A percentile compares a stretch with the other conserved stretches of the same genome.
phyloP scores from a whole-genome alignment of 2,113 vertebrate genomes.

The Oceanites oceanicus region DNA sequence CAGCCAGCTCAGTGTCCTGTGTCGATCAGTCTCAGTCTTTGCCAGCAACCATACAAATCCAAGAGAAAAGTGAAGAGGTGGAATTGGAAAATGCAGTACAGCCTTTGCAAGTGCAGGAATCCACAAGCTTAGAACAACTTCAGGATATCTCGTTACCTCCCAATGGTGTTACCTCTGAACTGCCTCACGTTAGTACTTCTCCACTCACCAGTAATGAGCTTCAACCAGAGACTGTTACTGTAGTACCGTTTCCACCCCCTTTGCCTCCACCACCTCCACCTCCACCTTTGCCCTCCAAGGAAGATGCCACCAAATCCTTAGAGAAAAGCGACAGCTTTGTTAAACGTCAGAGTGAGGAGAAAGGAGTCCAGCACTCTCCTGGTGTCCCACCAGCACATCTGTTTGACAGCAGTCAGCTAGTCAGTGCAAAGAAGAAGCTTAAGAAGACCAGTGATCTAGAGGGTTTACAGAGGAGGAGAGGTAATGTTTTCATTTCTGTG shows the following conservation, averaged over 20 bases:
- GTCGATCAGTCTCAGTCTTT: constrained; percentile 71
- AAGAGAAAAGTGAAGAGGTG: constrained; percentile 56
- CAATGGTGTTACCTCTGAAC: constrained; percentile 63
- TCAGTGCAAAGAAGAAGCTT: constrained; percentile 92
- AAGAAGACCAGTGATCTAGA: constrained; percentile 88
- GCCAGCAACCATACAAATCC: constrained; percentile 75
- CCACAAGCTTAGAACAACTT: constrained; percentile 66
- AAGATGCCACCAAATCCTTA: constrained; percentile 61
- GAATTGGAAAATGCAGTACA: constrained; percentile 58
- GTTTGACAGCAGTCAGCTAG: constrained; percentile 94
- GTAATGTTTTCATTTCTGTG: constrained; percentile 64
- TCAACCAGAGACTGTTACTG: constrained; percentile 57
- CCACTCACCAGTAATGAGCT: constrained; percentile 63
- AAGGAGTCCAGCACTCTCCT: constrained; percentile 66
- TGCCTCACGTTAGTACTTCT: constrained; percentile 51
- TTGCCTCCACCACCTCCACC: constrained; percentile 57
- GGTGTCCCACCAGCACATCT: constrained; percentile 80
- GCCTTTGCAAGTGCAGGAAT: constrained; percentile 49
- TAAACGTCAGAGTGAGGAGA: constrained; percentile 68
- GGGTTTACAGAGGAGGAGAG: constrained; percentile 89
- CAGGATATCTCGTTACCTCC: constrained; percentile 76
- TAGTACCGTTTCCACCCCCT: constrained; percentile 51
- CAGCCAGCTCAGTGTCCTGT: constrained; percentile 16
- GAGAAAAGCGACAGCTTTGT: constrained; percentile 57
- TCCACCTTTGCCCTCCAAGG: constrained; percentile 70